phyloP scores from a whole-genome alignment of 2,888 invertebrate genomes.

The Silvanus unidentatus region DNA sequence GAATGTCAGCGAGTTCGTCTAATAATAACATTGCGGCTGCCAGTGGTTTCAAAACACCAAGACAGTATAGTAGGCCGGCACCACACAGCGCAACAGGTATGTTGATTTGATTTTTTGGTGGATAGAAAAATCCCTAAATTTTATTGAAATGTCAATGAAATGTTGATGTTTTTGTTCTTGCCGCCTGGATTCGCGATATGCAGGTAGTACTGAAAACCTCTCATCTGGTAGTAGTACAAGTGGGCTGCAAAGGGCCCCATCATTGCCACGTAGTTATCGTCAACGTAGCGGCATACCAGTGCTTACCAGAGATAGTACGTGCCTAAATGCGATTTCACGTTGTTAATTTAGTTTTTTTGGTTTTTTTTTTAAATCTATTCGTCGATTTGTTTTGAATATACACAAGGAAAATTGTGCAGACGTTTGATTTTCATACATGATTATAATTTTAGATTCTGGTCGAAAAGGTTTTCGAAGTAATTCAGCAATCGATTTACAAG shows the following conservation, averaged over 20 bases:
- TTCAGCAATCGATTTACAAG: slow-evolving; percentile 90
- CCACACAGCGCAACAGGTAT: slow-evolving; percentile 47
- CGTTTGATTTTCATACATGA: too few species aligned
- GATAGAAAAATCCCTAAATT: slow-evolving; percentile 2
- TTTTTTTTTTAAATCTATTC: not conserved
- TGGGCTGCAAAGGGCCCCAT: slow-evolving; percentile 53
- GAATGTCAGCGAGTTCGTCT: slow-evolving; percentile 55
- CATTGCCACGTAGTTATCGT: slow-evolving; percentile 55
- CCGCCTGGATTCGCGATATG: slow-evolving; percentile 23
- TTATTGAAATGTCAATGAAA: slow-evolving; percentile 1
- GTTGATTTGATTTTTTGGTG: too few species aligned
- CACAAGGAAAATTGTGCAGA: not conserved
- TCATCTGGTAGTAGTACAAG: slow-evolving; percentile 43
- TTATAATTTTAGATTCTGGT: slow-evolving; percentile 28
- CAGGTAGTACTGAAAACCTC: slow-evolving; percentile 59
- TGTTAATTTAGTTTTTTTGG: slow-evolving; percentile 6
- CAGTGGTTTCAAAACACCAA: slow-evolving; percentile 43
- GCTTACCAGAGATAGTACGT: slow-evolving; percentile 44
- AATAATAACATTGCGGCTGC: slow-evolving; percentile 49
- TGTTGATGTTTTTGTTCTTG: slow-evolving; percentile 1
- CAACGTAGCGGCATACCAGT: slow-evolving; percentile 59
- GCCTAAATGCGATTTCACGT: slow-evolving; percentile 9
- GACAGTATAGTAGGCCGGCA: slow-evolving; percentile 40
- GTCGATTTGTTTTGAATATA: too few species aligned
- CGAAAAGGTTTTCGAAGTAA: slow-evolving; percentile 69